Base-by-base conservation (phyloP, 2,888 invertebrate genomes). In the Trimorus sp. region DNA sequence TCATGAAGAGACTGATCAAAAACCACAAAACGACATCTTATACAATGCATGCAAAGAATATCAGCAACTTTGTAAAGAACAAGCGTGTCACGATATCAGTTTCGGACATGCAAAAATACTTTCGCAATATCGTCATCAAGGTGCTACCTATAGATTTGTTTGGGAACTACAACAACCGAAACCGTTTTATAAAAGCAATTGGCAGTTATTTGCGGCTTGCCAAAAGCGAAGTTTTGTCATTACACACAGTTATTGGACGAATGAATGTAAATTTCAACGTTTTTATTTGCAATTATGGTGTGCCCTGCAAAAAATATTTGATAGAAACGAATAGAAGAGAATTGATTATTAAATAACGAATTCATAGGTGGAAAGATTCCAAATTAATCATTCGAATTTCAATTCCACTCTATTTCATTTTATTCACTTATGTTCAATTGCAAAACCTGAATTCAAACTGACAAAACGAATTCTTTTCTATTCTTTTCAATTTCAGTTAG, bases 241-340 rank as follows among this genome's bases (percentile, higher is more conserved):
- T 81, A 37, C n/a, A 58, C 4, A 58, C 69, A 0, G 1, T 69
- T 8, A 36, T 77, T 0, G 0, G 51, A 26, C 68, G 62, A 1
- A 81, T 81, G 71, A 81, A 81, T 51, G 81, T 76, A 79, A 80
- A 11, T 59, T 26, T 26, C 26, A 26, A 26, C 4, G 26, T 26
- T 26, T n/a, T n/a, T n/a, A n/a, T n/a, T n/a, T n/a, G n/a, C n/a
- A n/a, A n/a, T n/a, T n/a, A n/a, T n/a, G n/a, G n/a, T n/a, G n/a
- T n/a, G n/a, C n/a, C n/a, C n/a, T n/a, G n/a, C n/a, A n/a, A n/a
- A n/a, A n/a, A n/a, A n/a, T n/a, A n/a, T n/a, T n/a, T n/a, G n/a
- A n/a, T n/a, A n/a, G n/a, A n/a, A n/a, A n/a, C n/a, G n/a, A n/a
- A n/a, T n/a, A n/a, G n/a, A n/a, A n/a, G n/a, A n/a, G n/a, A n/a